phyloP scores from a whole-genome alignment of 2,888 invertebrate genomes.

The Eulithis testata region DNA sequence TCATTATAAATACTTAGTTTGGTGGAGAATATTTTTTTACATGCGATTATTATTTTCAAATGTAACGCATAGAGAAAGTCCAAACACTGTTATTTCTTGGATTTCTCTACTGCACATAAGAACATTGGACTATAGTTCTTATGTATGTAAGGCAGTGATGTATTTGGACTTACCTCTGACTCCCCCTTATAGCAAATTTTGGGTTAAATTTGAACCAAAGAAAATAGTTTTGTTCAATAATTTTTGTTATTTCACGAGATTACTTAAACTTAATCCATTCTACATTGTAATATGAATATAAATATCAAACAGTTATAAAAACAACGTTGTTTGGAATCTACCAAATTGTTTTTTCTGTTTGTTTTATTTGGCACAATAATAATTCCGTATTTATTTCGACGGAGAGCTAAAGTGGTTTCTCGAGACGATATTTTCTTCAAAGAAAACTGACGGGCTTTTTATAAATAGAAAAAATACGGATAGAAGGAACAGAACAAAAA shows the following conservation, averaged over 20 bases:
- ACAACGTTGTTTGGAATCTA: not conserved
- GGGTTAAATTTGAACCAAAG: no score
- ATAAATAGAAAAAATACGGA: not conserved
- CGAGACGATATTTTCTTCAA: not conserved
- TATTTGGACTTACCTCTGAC: no score
- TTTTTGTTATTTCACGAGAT: no score
- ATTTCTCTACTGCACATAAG: no score
- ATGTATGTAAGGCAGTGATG: no score
- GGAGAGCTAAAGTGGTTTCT: conserved; percentile 1
- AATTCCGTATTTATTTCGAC: not conserved
- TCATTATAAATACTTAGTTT: conserved; percentile 6
- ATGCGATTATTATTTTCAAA: no score
- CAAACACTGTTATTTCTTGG: no score
- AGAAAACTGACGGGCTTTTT: not conserved
- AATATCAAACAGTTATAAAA: not conserved
- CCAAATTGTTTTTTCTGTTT: conserved; percentile 1
- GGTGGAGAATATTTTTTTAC: no score
- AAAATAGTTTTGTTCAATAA: no score
- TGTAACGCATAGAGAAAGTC: no score
- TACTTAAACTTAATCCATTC: not conserved
- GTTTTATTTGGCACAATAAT: conserved; percentile 2
- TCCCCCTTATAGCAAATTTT: no score
- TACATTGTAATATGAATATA: not conserved
- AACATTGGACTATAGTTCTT: no score
- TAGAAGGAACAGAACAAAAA: not conserved